These are phyloP conservation scores for Synanthedon vespiformis DNA, from an alignment of 2,888 invertebrate species.

Conservation along the genomic window DNA sequence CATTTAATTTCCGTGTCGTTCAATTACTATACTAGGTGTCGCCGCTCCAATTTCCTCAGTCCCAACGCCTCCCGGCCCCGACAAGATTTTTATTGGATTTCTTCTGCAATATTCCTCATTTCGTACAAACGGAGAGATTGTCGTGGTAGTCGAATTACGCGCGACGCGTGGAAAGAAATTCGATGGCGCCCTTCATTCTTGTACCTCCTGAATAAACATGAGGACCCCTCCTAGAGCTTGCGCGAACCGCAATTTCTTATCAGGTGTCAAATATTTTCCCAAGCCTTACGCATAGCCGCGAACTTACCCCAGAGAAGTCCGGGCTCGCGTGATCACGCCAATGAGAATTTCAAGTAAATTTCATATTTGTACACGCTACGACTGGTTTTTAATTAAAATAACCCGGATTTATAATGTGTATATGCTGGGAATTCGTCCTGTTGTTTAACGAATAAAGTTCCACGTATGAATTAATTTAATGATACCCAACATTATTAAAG, in stretches of 20 bases:
- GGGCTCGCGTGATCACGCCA: background rate
- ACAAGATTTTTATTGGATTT: conserved; percentile 44
- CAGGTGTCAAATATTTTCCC: background rate
- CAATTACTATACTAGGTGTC: conserved; percentile 30
- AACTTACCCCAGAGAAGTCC: background rate
- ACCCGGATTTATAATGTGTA: background rate
- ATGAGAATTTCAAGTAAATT: background rate
- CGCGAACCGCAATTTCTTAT: background rate
- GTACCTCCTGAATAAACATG: conserved; percentile 1
- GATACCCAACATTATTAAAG: background rate
- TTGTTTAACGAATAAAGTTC: background rate
- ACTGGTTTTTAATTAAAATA: background rate
- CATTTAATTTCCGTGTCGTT: background rate
- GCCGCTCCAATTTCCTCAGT: conserved; percentile 50
- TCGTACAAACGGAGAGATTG: conserved; percentile 31
- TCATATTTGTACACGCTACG: background rate
- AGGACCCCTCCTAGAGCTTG: background rate
- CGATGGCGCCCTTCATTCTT: conserved; percentile 21
- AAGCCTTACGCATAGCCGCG: background rate
- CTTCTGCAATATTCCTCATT: conserved; percentile 50
- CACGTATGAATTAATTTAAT: background rate
- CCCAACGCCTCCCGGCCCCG: conserved; percentile 13
- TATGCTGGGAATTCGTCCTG: background rate
- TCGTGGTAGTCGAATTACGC: conserved; percentile 28
- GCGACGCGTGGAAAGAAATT: conserved; percentile 13